Evolutionary conservation across 2,888 invertebrate genomes (phyloP).

Genomic region (Nipponacmea schrenckii): DNA sequence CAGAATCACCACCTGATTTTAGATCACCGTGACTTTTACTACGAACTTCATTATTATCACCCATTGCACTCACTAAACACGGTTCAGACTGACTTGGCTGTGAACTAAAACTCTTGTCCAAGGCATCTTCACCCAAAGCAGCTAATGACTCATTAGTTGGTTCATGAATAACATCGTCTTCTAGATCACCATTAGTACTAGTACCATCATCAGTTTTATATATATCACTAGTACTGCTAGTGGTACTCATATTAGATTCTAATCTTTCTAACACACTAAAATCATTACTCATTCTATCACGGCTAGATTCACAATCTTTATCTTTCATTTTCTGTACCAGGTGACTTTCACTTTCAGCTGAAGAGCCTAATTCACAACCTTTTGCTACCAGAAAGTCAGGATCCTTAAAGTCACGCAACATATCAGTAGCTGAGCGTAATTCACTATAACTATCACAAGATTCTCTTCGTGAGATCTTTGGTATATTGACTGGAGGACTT

Average conservation of each 20-base stretch:
- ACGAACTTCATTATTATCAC: conserved; percentile 18
- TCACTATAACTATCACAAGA: conserved; percentile 53
- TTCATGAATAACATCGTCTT: conserved; percentile 48
- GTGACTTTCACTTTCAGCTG: conserved; percentile 61
- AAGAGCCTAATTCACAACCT: conserved; percentile 59
- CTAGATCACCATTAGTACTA: conserved; percentile 25
- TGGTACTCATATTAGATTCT: conserved; percentile 42
- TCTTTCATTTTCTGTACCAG: conserved; percentile 39
- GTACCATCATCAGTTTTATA: conserved; percentile 40
- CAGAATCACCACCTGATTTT: conserved; percentile 27
- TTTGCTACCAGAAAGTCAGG: conserved; percentile 54
- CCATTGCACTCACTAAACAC: conserved; percentile 15
- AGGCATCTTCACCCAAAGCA: conserved; percentile 28
- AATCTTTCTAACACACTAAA: conserved; percentile 36
- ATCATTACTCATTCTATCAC: conserved; percentile 20
- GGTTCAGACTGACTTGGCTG: conserved; percentile 30
- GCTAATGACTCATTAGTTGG: conserved; percentile 47
- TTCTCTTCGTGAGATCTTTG: conserved; percentile 31
- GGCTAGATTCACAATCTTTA: conserved; percentile 29
- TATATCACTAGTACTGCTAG: conserved; percentile 57
- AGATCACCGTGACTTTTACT: conserved; percentile 39
- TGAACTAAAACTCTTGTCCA: conserved; percentile 12
- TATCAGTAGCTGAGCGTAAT: conserved; percentile 45
- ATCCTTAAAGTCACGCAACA: conserved; percentile 61
- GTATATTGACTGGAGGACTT: conserved; percentile 14